phyloP scores from a whole-genome alignment of 37 sponge, comb jelly and placozoan species.

The Dysidea cf. avara region DNA sequence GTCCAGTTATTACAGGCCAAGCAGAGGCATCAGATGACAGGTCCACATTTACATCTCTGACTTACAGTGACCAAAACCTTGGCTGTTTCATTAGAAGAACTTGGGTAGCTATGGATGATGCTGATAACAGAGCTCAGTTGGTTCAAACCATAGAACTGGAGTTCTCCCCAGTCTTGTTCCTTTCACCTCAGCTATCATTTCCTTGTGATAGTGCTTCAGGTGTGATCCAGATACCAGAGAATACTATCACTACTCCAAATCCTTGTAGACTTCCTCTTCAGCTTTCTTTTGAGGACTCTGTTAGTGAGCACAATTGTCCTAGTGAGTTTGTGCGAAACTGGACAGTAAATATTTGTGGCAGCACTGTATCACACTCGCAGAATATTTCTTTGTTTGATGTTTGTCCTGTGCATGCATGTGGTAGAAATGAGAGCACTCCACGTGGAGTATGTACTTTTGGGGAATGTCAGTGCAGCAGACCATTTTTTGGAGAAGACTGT shows the following conservation, averaged over 20 bases:
- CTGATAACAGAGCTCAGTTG: constrained; percentile 22
- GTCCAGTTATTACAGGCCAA: constrained; percentile 18
- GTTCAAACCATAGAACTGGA: constrained; percentile 25
- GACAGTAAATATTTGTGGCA: constrained; percentile 2
- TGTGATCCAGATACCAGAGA: neutral
- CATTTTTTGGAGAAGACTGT: constrained; percentile 25
- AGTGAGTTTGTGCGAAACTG: constrained; percentile 14
- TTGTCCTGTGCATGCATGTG: constrained; percentile 35
- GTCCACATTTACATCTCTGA: neutral
- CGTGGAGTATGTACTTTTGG: constrained; percentile 14
- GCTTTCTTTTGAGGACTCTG: neutral
- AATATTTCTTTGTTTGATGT: constrained; percentile 16
- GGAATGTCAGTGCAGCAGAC: constrained; percentile 13
- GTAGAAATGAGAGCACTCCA: constrained; percentile 29
- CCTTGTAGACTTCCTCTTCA: constrained; percentile 26
- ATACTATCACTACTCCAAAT: constrained; percentile 18
- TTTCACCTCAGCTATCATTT: neutral
- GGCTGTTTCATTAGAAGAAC: constrained; percentile 18
- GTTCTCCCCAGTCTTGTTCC: neutral
- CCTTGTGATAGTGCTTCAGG: constrained; percentile 16
- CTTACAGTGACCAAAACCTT: constrained; percentile 6
- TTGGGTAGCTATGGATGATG: constrained; percentile 40
- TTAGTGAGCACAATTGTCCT: constrained; percentile 9
- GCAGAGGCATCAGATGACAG: constrained; percentile 25
- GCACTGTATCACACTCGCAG: neutral